Percentiles rank a stretch among this genome's conserved stretches.
Evolutionary conservation across 2,888 invertebrate species (phyloP).

Genomic region (Invenusta paracnida): DNA sequence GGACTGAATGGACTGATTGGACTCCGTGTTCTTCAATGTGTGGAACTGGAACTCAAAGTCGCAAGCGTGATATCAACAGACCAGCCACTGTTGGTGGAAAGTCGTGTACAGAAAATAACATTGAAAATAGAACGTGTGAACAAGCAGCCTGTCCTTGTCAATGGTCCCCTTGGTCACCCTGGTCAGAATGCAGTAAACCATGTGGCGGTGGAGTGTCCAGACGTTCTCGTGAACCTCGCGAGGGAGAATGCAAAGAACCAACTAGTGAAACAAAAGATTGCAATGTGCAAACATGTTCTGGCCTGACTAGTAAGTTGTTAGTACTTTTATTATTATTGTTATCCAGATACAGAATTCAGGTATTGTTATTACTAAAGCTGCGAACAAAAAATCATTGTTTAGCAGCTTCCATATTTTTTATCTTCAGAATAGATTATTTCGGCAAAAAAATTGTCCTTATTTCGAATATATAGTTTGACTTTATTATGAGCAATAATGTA

Average conservation of each 20-base stretch:
- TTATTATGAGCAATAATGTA: too few relatives aligned
- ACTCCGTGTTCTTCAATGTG: neutral
- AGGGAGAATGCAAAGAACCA: neutral
- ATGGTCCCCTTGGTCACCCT: neutral
- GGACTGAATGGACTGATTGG: slow-evolving; percentile 33
- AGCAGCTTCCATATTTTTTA: too few relatives aligned
- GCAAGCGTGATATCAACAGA: neutral
- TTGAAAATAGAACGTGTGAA: neutral
- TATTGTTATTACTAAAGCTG: too few relatives aligned
- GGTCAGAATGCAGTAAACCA: neutral
- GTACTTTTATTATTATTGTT: too few relatives aligned
- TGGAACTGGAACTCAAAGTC: slow-evolving; percentile 24
- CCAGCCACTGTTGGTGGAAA: neutral
- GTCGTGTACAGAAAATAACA: neutral
- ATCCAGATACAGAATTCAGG: too few relatives aligned
- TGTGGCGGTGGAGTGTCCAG: neutral
- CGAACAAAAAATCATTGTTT: too few relatives aligned
- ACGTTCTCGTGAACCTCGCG: slow-evolving; percentile 10
- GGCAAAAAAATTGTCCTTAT: too few relatives aligned
- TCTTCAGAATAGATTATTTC: too few relatives aligned
- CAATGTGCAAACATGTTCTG: neutral
- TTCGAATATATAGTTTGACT: too few relatives aligned
- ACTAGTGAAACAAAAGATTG: neutral
- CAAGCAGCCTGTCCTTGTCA: neutral
- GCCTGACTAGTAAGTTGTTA: neutral